Base-by-base conservation (phyloP, 2,797 vertebrate genomes). In the Sebastes oblongus region DNA sequence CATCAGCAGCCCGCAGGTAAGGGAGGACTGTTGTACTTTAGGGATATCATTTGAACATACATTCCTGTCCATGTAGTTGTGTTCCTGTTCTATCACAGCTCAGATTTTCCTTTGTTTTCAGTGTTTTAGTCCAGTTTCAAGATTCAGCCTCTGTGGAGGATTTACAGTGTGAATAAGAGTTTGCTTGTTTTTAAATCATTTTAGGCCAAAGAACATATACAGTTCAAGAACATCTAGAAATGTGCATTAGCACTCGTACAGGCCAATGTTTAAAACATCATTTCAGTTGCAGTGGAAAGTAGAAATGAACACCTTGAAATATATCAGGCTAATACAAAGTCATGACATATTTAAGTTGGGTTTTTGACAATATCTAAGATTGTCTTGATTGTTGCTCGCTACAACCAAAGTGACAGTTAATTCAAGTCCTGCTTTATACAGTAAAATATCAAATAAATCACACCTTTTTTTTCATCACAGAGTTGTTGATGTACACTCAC, bases 1-100 rank as follows among this genome's bases (percentile, higher is more conserved):
- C n/a, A 97, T 98, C 72, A 98, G 97, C 95, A 98, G 97, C 83
- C 97, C 97, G 1, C 97, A 98, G 95, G 97, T 98, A 86, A 94
- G 89, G 12, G 60, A 58, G 36, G 12, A 42, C 60, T 69, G 10
- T 9, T 39, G 7, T 36, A 42, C 8, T 24, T 75, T 6, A 22
- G 8, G n/a, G 12, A 14, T 18, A 25, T 64, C 13, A 7, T 46
- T 54, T 67, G 4, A 42, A 20, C 54, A 18, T 20, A 14, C 55
- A 16, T 16, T 55, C 5, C 12, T 42, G n/a, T 30, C 1, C 25
- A 30, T 62, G 58, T 8, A 10, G 13, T n/a, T n/a, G 32, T 39
- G 61, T 60, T 25, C 16, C 39, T 62, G 30, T 58, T 74, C 42
- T 25, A 7, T 68, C 10, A 24, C 66, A 52, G 66, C 18, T 46